Evolutionary conservation across 2,888 invertebrate species (phyloP), one percentile per base, ranked within the genome.

Genomic region (Gandaritis pyraliata): DNA sequence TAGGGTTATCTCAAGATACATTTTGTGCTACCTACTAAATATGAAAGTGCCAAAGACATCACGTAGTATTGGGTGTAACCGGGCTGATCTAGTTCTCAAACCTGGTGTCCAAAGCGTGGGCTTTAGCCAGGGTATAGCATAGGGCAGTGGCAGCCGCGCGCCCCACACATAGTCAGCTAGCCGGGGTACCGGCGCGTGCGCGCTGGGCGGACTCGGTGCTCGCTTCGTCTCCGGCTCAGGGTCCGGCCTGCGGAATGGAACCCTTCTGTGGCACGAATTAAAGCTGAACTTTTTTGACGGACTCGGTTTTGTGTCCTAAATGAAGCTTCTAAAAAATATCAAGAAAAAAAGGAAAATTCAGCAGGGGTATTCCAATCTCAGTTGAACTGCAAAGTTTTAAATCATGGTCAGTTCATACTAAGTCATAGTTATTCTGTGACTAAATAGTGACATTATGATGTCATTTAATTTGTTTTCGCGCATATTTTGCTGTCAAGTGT

Each of bases 131-230:
- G 95, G 94, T 82, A 96, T 90, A 0, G 95, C 93, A 68, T 95
- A 95, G 0, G 95, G 94, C 69, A 96, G 93, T 0, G 95, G 94
- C 61, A 92, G 76, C n/a, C 93, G 75, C 50, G 94, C 94, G 1
- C 95, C 94, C 95, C 96, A 97, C 75, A 97, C 96, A 73, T 96
- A 96, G 86, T 97, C 97, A 81, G 97, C 96, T 8, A 96, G 94
- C 0, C 96, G 86, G 0, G 96, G 95, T 46, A 96, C 98, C 94
- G 65, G 98, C 94, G 88, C 96, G 94, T 58, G 94, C 81, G 73
- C 97, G 92, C 79, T 96, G 92, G 82, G 97, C 93, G 63, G 96
- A 94, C 69, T 96, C 94, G 77, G 93, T 88, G 51, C 96, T 94
- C 71, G 98, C 93, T 82, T 96, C 93, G 95, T 97, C 95, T 92